A percentile compares a stretch with the other conserved stretches of the same genome.
These are phyloP conservation scores for Nemurella pictetii DNA, from an alignment of 2,888 invertebrate species.

Conservation along the genomic window DNA sequence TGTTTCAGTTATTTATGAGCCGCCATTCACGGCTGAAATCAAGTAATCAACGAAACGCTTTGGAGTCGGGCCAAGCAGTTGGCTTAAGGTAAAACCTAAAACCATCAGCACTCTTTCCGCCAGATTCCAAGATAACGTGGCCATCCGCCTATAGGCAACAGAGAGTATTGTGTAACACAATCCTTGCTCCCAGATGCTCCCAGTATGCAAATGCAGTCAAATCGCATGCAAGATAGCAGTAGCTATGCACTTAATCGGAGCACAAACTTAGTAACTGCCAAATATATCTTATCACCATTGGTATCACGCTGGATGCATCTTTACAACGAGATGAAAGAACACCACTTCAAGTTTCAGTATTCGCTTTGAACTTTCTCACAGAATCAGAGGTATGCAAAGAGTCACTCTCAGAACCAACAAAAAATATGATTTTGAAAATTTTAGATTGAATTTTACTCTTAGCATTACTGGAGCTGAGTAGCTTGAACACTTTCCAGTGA, in stretches of 20 bases:
- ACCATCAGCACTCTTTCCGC: background rate
- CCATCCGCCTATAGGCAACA: background rate
- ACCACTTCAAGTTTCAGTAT: no score
- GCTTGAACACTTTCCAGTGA: no score
- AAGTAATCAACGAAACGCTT: slow-evolving; percentile 1
- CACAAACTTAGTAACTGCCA: no score
- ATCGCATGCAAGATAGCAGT: background rate
- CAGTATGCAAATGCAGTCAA: background rate
- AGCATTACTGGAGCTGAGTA: background rate
- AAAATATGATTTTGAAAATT: background rate
- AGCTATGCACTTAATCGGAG: background rate
- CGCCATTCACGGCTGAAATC: slow-evolving; percentile 15
- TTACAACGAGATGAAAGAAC: background rate
- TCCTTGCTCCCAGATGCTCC: background rate
- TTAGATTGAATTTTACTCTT: background rate
- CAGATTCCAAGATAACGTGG: background rate
- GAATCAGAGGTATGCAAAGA: background rate
- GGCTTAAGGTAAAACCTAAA: background rate
- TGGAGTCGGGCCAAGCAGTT: background rate
- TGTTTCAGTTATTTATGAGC: slow-evolving; percentile 1
- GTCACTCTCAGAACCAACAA: background rate
- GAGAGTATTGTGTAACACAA: background rate
- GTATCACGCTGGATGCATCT: background rate
- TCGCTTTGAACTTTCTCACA: no score
- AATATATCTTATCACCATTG: no score